These are phyloP conservation scores for Glareola pratincola DNA, from an alignment of 2,113 vertebrate species.

Conservation along the genomic window DNA sequence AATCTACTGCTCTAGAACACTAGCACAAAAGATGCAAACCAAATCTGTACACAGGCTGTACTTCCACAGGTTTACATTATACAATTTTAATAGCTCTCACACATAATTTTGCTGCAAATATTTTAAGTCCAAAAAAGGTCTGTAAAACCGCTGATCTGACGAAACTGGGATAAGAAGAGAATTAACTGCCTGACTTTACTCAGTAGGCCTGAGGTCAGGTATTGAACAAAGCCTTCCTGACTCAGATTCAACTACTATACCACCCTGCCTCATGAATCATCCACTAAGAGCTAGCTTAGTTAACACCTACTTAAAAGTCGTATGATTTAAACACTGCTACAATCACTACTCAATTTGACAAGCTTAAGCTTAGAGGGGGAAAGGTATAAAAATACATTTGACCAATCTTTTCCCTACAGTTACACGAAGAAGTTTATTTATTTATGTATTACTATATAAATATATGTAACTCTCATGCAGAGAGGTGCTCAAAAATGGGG, in stretches of 20 bases:
- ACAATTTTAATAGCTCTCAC: not conserved
- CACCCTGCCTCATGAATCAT: not conserved
- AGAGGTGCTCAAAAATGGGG: not conserved
- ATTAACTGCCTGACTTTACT: not conserved
- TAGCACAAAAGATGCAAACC: not conserved
- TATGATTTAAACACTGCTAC: slow-evolving; percentile 8
- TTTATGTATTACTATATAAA: not conserved
- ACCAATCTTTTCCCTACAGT: not conserved
- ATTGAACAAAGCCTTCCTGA: not conserved
- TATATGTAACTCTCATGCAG: not conserved
- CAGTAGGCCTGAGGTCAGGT: not conserved
- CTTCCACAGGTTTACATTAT: not conserved
- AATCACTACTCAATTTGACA: slow-evolving; percentile 36
- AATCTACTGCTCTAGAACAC: not conserved
- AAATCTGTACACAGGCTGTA: not conserved
- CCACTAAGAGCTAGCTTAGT: not conserved
- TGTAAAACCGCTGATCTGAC: not conserved
- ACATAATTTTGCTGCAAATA: not conserved
- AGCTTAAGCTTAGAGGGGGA: not conserved
- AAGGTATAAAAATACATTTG: not conserved
- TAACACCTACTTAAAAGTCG: not conserved
- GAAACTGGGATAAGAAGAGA: not conserved
- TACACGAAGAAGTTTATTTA: not conserved
- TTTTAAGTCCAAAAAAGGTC: not conserved
- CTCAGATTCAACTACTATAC: not conserved